Percentiles rank a stretch among this genome's conserved stretches.
phyloP scores from a whole-genome alignment of 2,888 invertebrate genomes.

The Agrochola circellaris region DNA sequence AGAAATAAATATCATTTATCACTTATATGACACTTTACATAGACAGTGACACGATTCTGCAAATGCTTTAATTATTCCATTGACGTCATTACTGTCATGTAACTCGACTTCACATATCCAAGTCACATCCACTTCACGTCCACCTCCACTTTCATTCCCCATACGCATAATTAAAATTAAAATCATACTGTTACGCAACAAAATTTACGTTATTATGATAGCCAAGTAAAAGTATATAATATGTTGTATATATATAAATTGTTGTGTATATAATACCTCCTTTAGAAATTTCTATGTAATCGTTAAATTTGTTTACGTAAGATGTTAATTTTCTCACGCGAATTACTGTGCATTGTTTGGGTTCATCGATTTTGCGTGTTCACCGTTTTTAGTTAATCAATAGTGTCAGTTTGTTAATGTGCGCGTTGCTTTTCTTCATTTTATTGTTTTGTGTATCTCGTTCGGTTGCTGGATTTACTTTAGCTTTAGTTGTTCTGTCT shows the following conservation, averaged over 20 bases:
- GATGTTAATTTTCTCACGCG: constrained; percentile 42
- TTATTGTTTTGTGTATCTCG: neutral
- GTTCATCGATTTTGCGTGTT: constrained; percentile 40
- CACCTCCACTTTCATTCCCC: constrained; percentile 37
- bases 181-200: constrained; percentile 47
- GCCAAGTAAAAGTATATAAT: constrained; percentile 35
- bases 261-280: constrained; percentile 7
- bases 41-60: neutral
- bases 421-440: neutral
- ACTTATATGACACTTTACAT: no score
- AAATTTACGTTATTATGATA: constrained; percentile 56
- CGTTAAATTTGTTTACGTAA: constrained; percentile 45
- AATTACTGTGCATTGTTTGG: constrained; percentile 31
- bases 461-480: neutral
- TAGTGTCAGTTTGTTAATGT: neutral
- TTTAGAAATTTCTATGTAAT: constrained; percentile 47
- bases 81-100: constrained; percentile 29
- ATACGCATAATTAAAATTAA: constrained; percentile 44
- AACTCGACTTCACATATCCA: constrained; percentile 17
- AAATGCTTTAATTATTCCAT: neutral
- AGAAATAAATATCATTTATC: neutral
- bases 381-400: constrained; percentile 30
- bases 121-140: constrained; percentile 35
- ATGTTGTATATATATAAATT: no score
- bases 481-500: neutral